Evolutionary conservation across 1,140 invertebrate species (phyloP).

Genomic region (Papilio aristodemus): DNA sequence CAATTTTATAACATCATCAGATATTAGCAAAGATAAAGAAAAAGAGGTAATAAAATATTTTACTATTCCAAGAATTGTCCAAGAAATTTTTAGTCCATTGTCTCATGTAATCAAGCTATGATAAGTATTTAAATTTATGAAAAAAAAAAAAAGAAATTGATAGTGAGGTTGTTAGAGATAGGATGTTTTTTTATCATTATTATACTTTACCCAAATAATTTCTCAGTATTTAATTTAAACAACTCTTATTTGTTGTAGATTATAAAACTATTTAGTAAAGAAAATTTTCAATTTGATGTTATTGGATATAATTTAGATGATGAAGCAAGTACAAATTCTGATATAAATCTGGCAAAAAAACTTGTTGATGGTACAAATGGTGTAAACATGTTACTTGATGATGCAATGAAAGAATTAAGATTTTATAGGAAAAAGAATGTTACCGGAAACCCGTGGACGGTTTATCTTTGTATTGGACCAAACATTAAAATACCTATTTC

Average conservation of each 20-base stretch:
- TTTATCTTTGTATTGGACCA: constrained; percentile 70
- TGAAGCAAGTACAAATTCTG: constrained; percentile 46
- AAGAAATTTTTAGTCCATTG: too few species aligned
- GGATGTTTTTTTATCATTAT: too few species aligned
- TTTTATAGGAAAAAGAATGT: constrained; percentile 68
- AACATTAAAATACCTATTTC: constrained; percentile 74
- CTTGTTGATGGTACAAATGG: constrained; percentile 63
- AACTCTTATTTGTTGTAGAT: constrained; percentile 48
- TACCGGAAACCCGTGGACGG: constrained; percentile 63
- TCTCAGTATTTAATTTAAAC: not conserved
- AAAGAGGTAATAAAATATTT: constrained; percentile 51
- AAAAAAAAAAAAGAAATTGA: too few species aligned
- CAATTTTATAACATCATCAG: constrained; percentile 60
- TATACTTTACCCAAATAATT: too few species aligned
- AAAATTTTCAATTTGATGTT: constrained; percentile 64
- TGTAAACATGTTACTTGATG: constrained; percentile 63
- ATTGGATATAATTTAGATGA: constrained; percentile 68
- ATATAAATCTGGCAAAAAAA: constrained; percentile 53
- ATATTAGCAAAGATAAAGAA: constrained; percentile 47
- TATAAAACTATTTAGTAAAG: constrained; percentile 57
- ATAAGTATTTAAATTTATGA: too few species aligned
- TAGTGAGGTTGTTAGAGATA: too few species aligned
- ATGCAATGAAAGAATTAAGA: constrained; percentile 63
- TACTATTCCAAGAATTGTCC: too few species aligned
- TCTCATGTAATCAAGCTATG: too few species aligned